Conservation (phyloP, 2,113 vertebrate species). For the Microcebus murinus region DNA sequence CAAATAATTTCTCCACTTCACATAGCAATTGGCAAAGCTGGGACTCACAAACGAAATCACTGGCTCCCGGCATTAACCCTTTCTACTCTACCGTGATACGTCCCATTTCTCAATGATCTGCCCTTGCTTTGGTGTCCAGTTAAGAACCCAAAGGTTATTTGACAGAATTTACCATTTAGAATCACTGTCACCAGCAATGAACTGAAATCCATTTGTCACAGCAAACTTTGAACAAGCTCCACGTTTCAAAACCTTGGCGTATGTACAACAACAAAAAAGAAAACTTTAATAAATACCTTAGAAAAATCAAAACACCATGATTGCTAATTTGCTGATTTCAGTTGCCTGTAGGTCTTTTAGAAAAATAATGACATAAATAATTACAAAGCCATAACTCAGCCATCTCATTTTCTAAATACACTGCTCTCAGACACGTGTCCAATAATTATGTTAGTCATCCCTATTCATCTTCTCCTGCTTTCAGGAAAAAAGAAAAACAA, state of each 20-base stretch:
- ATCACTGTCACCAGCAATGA: not conserved
- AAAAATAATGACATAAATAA: not conserved
- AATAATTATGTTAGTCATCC: not conserved
- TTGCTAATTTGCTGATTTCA: not conserved
- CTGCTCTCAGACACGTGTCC: not conserved
- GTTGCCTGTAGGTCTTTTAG: not conserved
- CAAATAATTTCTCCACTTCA: not conserved
- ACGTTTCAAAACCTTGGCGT: not conserved
- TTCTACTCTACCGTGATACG: fast-evolving
- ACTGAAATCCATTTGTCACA: not conserved
- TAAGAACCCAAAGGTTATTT: not conserved
- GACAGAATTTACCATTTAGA: not conserved
- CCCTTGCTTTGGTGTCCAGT: not conserved
- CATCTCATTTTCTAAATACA: not conserved
- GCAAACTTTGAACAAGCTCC: not conserved
- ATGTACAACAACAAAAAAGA: not conserved
- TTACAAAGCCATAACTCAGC: not conserved
- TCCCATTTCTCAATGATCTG: not conserved
- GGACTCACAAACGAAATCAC: not conserved
- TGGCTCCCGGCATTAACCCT: not conserved
- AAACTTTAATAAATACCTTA: not conserved
- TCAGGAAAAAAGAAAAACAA: not conserved
- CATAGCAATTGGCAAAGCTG: not conserved
- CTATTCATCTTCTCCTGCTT: not conserved
- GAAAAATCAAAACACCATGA: not conserved